Evolutionary conservation across 2,113 vertebrate genomes (phyloP).

Genomic region (Lophotis ruficrista): DNA sequence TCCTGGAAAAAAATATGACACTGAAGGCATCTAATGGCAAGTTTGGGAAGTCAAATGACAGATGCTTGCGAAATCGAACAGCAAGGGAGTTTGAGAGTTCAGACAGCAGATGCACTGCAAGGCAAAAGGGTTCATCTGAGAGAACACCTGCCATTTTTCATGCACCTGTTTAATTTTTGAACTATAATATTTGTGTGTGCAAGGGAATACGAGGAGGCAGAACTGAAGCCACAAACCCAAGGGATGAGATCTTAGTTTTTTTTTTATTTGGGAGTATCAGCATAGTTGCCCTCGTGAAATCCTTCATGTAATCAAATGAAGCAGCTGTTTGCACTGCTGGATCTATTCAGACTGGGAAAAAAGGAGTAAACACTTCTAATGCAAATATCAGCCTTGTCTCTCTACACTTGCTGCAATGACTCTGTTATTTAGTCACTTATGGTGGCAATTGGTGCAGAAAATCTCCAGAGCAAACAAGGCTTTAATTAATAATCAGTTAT

Average conservation of each 20-base stretch:
- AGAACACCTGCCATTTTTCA: slow-evolving; percentile 58
- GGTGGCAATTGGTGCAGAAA: slow-evolving; percentile 60
- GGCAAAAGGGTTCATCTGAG: slow-evolving; percentile 50
- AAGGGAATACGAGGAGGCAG: not conserved
- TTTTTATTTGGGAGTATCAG: slow-evolving; percentile 14
- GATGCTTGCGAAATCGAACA: slow-evolving; percentile 43
- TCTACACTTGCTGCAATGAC: slow-evolving; percentile 51
- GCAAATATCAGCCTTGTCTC: slow-evolving; percentile 58
- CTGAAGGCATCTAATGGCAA: slow-evolving; percentile 19
- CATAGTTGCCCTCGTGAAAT: not conserved
- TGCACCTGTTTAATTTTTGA: slow-evolving; percentile 63
- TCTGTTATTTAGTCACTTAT: slow-evolving; percentile 52
- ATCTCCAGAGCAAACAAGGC: slow-evolving; percentile 55
- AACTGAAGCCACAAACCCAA: not conserved
- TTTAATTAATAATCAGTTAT: slow-evolving; percentile 68
- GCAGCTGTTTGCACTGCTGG: slow-evolving; percentile 61
- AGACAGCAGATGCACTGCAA: slow-evolving; percentile 18
- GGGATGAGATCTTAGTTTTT: not conserved
- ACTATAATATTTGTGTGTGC: not conserved
- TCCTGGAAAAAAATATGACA: not conserved
- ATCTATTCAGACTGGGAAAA: slow-evolving; percentile 51
- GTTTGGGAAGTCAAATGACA: slow-evolving; percentile 61
- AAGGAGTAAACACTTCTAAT: slow-evolving; percentile 61
- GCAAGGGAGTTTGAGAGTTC: slow-evolving; percentile 53
- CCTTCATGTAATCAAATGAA: slow-evolving; percentile 46